phyloP scores from a whole-genome alignment of 2,797 vertebrate species.

The Peromyscus melanophrys region DNA sequence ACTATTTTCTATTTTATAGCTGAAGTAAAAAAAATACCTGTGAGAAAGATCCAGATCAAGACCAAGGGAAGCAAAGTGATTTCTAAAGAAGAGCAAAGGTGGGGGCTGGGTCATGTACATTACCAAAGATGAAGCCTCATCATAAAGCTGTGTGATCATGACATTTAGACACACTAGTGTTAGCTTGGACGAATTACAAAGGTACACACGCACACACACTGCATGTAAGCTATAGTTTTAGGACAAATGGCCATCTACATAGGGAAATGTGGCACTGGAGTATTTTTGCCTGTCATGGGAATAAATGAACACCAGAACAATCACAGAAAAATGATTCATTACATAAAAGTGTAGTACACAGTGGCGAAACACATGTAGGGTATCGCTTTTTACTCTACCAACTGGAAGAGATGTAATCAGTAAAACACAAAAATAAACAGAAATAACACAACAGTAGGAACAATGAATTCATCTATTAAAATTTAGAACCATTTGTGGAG shows the following conservation, averaged over 20 bases:
- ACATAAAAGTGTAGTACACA: background rate
- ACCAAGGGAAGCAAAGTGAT: background rate
- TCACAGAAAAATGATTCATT: background rate
- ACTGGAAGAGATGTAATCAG: background rate
- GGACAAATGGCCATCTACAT: background rate
- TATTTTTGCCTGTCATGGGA: background rate
- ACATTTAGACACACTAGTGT: background rate
- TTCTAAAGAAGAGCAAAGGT: background rate
- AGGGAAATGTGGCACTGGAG: background rate
- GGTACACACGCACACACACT: background rate
- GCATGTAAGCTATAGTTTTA: background rate
- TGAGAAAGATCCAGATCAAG: background rate
- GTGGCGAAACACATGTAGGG: background rate
- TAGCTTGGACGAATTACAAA: background rate
- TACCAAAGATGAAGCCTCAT: background rate
- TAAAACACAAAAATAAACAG: background rate
- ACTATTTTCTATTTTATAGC: background rate
- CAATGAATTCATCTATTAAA: conserved; percentile 41
- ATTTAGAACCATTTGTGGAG: conserved; percentile 16
- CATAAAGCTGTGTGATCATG: background rate
- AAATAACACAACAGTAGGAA: background rate
- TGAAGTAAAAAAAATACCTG: background rate
- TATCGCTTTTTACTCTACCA: background rate
- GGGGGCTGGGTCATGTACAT: background rate
- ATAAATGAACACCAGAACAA: background rate